Base-by-base conservation (phyloP, 2,113 vertebrate genomes). In the Pavo muticus region DNA sequence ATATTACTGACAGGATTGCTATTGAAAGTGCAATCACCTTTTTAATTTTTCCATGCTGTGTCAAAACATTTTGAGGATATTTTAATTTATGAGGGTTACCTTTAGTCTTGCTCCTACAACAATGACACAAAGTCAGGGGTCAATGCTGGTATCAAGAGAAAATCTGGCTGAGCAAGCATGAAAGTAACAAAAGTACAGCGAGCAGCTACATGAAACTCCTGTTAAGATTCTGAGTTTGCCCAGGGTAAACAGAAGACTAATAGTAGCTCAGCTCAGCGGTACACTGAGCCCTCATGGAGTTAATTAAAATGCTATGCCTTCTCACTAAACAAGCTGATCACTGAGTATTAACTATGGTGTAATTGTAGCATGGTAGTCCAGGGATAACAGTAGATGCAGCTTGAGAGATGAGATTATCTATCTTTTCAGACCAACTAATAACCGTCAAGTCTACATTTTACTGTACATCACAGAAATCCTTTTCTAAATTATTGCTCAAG, bases 21-120 rank as follows among this genome's bases (percentile, higher is more conserved):
- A 78, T 91, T 88, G 88, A 84, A 92, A 91, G 57, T 50, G n/a
- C 40, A 61, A 72, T 37, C 69, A 78, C 50, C 82, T 93, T 90
- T 88, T 90, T 84, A 77, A 90, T 90, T 95, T 94, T 77, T 71
- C 73, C 57, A 65, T 69, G 85, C 69, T 78, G 48, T 71, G 69
- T 84, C 91, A 90, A 81, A 95, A 69, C 35, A 24, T 8, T 84
- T 94, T 81, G 80, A 95, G 54, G 8, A 12, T 32, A 78, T 88
- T 91, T 93, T 78, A 72, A 77, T 87, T 93, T 69, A 56, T 25
- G 65, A 85, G 73, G 11, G 42, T 61, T 93, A 81, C 57, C 52
- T 91, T 94, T 65, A 71, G 39, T 71, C 42, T 80, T 75, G 47
- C 37, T 89, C 47, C 40, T 57, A 20, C 56, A 80, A 63, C 48